phyloP scores from a whole-genome alignment of 2,113 vertebrate species.

The Xyrauchen texanus region DNA sequence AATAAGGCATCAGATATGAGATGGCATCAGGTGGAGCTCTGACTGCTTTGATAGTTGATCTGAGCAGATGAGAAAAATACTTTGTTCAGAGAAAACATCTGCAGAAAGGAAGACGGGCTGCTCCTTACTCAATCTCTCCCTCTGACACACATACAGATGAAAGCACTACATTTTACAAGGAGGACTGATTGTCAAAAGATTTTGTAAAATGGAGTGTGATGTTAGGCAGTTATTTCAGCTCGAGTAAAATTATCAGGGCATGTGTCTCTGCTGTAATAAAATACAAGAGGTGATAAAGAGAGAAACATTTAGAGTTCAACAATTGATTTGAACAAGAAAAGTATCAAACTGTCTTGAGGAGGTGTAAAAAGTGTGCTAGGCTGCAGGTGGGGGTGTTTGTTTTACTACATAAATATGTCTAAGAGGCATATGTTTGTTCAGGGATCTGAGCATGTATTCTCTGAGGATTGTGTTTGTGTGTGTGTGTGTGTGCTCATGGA shows the following conservation, averaged over 20 bases:
- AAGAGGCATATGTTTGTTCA: conserved; percentile 2
- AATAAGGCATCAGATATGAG: background rate
- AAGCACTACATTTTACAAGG: conserved; percentile 20
- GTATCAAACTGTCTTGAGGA: no score
- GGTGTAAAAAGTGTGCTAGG: background rate
- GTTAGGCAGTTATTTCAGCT: conserved; percentile 35
- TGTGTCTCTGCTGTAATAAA: conserved; percentile 13
- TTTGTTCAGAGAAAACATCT: conserved; percentile 37
- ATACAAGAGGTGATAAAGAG: background rate
- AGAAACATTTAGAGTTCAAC: background rate
- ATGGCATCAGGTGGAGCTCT: background rate
- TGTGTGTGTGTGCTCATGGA: conserved; percentile 7
- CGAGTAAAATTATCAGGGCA: conserved; percentile 5
- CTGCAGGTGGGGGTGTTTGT: background rate
- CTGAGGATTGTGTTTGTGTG: conserved; percentile 11
- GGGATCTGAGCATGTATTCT: background rate
- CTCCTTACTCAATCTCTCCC: background rate
- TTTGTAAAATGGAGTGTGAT: conserved; percentile 37
- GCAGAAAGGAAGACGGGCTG: conserved; percentile 2
- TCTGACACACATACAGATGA: conserved; percentile 3
- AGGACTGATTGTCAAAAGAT: conserved; percentile 20
- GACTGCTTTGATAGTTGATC: conserved; percentile 38
- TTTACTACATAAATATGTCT: background rate
- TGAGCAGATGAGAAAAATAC: conserved; percentile 33
- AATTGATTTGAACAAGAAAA: conserved; percentile 1